A percentile compares a stretch with the other conserved stretches of the same genome.
Evolutionary conservation across 2,797 vertebrate species (phyloP).

Genomic region (Florisuga fusca): DNA sequence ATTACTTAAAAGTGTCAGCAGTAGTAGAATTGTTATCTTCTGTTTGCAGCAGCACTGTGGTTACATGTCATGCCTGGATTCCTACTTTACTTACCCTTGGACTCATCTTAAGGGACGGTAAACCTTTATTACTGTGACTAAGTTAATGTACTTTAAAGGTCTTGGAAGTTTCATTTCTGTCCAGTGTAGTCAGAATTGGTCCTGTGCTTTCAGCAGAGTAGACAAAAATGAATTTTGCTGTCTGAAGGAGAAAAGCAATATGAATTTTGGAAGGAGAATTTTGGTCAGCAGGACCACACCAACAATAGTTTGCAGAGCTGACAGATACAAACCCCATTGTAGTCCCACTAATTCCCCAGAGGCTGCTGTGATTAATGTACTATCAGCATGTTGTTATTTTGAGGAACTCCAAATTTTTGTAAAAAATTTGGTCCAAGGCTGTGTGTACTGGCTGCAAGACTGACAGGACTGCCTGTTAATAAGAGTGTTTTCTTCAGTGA

Average conservation of each 20-base stretch:
- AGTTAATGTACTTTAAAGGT: background rate
- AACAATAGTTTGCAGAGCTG: background rate
- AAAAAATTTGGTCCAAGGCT: background rate
- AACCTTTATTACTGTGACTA: background rate
- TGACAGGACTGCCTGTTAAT: background rate
- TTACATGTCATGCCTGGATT: background rate
- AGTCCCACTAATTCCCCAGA: background rate
- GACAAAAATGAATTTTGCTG: background rate
- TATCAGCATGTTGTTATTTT: background rate
- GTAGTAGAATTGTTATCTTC: slow-evolving; percentile 8
- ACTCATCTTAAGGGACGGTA: background rate
- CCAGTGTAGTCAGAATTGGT: background rate
- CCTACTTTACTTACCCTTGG: background rate
- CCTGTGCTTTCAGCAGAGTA: background rate
- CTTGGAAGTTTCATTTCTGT: background rate
- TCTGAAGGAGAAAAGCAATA: background rate
- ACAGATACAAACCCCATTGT: background rate
- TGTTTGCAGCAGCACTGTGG: slow-evolving; percentile 5
- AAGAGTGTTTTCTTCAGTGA: background rate
- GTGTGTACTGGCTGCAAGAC: background rate
- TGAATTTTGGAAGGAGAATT: background rate
- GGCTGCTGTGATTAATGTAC: background rate
- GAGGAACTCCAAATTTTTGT: background rate
- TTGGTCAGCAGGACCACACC: background rate
- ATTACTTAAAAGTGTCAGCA: background rate